Percentiles rank a stretch among this genome's conserved stretches.
These are phyloP conservation scores for Cichladusa arquata DNA, from an alignment of 2,113 vertebrate species.

Conservation along the genomic window DNA sequence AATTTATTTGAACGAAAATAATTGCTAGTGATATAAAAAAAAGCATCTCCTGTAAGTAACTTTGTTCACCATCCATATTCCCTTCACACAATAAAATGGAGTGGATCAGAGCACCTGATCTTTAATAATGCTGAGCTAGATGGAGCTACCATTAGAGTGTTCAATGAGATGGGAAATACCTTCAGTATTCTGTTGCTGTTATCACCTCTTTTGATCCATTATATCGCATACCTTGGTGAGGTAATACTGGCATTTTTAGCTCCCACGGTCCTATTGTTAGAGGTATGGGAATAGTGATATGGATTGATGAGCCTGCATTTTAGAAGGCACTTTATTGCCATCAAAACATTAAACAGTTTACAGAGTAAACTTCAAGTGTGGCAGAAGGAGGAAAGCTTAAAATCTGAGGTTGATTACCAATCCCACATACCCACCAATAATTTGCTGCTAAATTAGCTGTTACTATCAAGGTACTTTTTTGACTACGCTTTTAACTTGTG, in stretches of 20 bases:
- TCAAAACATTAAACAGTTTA: background rate
- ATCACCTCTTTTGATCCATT: background rate
- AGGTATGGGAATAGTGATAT: background rate
- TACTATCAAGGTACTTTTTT: background rate
- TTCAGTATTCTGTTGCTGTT: background rate
- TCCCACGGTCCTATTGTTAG: background rate
- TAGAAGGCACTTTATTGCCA: background rate
- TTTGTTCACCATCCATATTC: background rate
- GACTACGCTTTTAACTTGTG: background rate
- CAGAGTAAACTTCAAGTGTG: background rate
- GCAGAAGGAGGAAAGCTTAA: background rate
- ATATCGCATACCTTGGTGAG: background rate
- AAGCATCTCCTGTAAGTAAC: background rate
- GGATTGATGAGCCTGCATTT: background rate
- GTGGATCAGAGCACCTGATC: background rate
- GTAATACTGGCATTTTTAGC: background rate
- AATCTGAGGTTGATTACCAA: background rate
- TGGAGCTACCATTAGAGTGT: background rate
- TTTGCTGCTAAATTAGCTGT: background rate
- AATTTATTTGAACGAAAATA: slow-evolving; percentile 39
- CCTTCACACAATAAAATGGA: background rate
- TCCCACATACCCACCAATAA: background rate
- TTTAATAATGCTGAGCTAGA: background rate
- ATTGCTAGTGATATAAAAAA: background rate
- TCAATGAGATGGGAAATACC: background rate